Conservation (phyloP, 2,888 invertebrate genomes). For the Cantharis flavilabris region DNA sequence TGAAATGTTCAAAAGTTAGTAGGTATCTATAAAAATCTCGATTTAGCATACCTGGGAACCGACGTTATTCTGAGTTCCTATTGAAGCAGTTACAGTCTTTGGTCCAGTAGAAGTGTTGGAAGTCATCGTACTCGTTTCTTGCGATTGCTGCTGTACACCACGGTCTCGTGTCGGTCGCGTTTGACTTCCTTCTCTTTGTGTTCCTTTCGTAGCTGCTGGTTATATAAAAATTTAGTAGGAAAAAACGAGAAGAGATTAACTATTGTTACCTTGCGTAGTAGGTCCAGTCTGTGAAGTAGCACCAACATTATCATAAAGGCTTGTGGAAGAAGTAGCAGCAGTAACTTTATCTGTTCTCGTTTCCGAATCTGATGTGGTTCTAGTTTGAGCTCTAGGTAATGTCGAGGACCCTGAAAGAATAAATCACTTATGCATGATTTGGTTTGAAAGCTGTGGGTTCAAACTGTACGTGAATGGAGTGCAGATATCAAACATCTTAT, state of each 20-base stretch:
- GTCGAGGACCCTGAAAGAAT: conserved; percentile 74
- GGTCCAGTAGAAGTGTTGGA: conserved; percentile 66
- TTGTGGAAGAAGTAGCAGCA: conserved; percentile 85
- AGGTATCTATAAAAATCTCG: too few relatives aligned
- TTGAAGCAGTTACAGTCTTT: conserved; percentile 68
- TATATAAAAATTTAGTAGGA: neutral
- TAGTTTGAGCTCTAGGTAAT: conserved; percentile 76
- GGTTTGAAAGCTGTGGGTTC: conserved; percentile 5
- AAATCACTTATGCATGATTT: conserved; percentile 18
- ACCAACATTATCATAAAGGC: conserved; percentile 83
- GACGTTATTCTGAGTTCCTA: conserved; percentile 73
- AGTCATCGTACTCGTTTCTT: conserved; percentile 71
- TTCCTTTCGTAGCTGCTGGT: conserved; percentile 49
- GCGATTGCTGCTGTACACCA: conserved; percentile 69
- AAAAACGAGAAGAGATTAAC: neutral
- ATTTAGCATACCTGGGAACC: conserved; percentile 59
- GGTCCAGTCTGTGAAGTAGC: conserved; percentile 51
- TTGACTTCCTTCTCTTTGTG: conserved; percentile 53
- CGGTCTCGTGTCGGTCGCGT: conserved; percentile 53
- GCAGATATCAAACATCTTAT: neutral
- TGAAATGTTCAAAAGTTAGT: conserved; percentile 42
- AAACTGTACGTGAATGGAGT: conserved; percentile 6
- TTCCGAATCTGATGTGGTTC: conserved; percentile 66
- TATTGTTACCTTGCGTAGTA: conserved; percentile 48
- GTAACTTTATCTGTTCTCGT: conserved; percentile 72